Conservation (phyloP, 1,140 invertebrate species). For the Gryon sp. region DNA sequence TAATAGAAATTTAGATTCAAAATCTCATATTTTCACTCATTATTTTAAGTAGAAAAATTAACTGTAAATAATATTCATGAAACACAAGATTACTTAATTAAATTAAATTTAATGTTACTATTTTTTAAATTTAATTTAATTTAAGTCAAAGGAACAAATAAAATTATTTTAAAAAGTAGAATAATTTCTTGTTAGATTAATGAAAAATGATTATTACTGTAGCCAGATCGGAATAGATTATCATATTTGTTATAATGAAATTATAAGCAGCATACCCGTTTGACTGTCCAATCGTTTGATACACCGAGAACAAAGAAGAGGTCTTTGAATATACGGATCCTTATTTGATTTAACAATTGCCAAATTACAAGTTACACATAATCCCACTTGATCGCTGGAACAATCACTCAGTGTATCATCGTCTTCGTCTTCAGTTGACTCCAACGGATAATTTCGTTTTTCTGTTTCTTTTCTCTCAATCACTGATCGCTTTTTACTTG, state of each 20-base stretch:
- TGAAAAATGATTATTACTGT: too few relatives aligned
- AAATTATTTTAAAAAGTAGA: too few relatives aligned
- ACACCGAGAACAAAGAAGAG: constrained; percentile 70
- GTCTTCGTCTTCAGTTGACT: constrained; percentile 37
- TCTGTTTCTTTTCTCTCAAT: constrained; percentile 39
- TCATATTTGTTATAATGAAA: background rate
- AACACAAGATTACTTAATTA: too few relatives aligned
- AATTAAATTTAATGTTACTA: too few relatives aligned
- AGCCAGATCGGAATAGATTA: too few relatives aligned
- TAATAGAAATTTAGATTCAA: too few relatives aligned
- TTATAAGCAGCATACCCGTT: constrained; percentile 53
- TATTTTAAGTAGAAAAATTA: too few relatives aligned
- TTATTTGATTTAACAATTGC: constrained; percentile 51
- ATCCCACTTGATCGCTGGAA: constrained; percentile 50
- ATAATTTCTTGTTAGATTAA: too few relatives aligned
- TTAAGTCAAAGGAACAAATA: too few relatives aligned
- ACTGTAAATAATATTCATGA: too few relatives aligned
- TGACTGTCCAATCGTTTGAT: constrained; percentile 64
- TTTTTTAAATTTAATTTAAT: too few relatives aligned
- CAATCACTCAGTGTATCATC: constrained; percentile 26
- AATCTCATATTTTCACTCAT: too few relatives aligned
- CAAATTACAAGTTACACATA: constrained; percentile 71
- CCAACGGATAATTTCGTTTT: constrained; percentile 38
- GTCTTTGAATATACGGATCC: constrained; percentile 46
- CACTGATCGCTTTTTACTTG: constrained; percentile 5